Conservation (phyloP, 2,113 vertebrate genomes). For the Petroica traversi region DNA sequence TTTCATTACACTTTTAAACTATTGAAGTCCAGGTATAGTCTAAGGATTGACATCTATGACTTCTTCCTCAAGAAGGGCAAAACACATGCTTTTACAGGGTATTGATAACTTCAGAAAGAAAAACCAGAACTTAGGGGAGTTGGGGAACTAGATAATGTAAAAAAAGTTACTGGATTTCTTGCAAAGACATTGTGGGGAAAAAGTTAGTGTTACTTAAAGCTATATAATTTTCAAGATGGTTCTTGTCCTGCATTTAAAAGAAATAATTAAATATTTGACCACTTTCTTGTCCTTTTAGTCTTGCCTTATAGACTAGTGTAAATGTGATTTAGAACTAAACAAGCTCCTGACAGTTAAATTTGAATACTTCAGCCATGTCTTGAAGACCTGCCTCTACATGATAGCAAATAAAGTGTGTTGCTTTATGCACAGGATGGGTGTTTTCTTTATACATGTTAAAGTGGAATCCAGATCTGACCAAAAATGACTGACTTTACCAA, state of each 20-base stretch:
- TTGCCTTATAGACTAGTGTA: background rate
- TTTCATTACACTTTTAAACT: constrained; percentile 48
- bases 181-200: background rate
- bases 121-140: constrained; percentile 19
- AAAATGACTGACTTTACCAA: constrained; percentile 66
- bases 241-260: constrained; percentile 14
- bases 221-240: background rate
- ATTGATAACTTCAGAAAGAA: background rate
- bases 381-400: constrained; percentile 37
- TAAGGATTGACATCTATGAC: constrained; percentile 28
- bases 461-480: constrained; percentile 49
- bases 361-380: background rate
- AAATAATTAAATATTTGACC: background rate
- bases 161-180: constrained; percentile 23
- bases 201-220: background rate
- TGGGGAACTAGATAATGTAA: constrained; percentile 10
- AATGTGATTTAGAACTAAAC: background rate
- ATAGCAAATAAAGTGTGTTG: background rate
- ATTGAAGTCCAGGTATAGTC: constrained; percentile 71
- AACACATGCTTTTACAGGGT: constrained; percentile 53
- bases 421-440: constrained; percentile 23
- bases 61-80: constrained; percentile 65
- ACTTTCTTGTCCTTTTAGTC: constrained; percentile 19
- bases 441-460: constrained; percentile 3
- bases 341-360: background rate